phyloP scores from a whole-genome alignment of 2,888 invertebrate genomes.

The Eupeodes latifasciatus region DNA sequence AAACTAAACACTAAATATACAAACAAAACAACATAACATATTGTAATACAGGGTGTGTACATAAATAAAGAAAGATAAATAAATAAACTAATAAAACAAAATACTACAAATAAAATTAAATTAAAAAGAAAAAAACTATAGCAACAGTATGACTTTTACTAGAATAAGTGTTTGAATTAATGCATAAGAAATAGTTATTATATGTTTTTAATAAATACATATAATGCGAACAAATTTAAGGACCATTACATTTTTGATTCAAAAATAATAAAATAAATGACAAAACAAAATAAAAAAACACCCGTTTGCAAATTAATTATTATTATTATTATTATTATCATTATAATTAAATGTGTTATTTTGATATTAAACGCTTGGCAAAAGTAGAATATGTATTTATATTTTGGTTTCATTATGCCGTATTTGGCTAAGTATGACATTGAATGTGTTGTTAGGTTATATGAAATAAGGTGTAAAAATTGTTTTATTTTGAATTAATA shows the following conservation, averaged over 20 bases:
- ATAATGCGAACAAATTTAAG: conserved; percentile 52
- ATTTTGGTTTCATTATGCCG: conserved; percentile 62
- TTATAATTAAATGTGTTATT: conserved; percentile 14
- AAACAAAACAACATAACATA: background rate
- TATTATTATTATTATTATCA: conserved; percentile 1
- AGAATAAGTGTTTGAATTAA: conserved; percentile 19
- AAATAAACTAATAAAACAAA: background rate
- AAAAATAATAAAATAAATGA: background rate
- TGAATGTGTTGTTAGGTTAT: conserved; percentile 14
- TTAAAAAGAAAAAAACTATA: conserved; percentile 14
- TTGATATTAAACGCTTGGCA: conserved; percentile 32
- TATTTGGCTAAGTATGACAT: conserved; percentile 41
- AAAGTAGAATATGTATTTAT: conserved; percentile 20
- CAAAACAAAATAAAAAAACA: background rate
- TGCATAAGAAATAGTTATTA: conserved; percentile 10
- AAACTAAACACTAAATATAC: background rate
- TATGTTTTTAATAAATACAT: conserved; percentile 15
- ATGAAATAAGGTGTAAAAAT: background rate
- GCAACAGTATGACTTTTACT: conserved; percentile 43
- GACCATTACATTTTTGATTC: conserved; percentile 64
- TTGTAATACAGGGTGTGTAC: conserved; percentile 67
- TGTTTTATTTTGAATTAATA: conserved; percentile 12
- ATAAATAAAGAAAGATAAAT: conserved; percentile 34
- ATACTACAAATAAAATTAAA: background rate
- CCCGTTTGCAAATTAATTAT: conserved; percentile 34